Base-by-base conservation (phyloP, 1,140 invertebrate species). In the Ceratitis capitata region DNA sequence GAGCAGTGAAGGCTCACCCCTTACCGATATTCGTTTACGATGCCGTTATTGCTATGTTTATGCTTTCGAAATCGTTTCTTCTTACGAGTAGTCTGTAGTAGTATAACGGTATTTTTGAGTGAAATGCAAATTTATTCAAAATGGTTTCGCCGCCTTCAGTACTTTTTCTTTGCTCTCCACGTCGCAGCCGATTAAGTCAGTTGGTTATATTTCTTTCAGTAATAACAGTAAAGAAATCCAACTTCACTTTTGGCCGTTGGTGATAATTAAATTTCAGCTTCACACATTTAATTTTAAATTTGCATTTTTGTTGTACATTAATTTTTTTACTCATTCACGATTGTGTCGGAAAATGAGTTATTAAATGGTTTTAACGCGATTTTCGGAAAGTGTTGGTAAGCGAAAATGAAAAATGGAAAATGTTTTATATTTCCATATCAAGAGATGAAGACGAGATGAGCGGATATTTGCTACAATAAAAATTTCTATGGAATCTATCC, bases 91-190 rank as follows among this genome's bases (percentile, higher is more conserved):
- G 23, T n/a, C n/a, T n/a, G n/a, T n/a, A n/a, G n/a, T n/a, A n/a
- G 10, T 29, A 45, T 78, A 35, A 32, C 69, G 69, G 69, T 23
- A 78, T 78, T 26, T 39, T 78, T 78, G 45, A 78, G 69, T 78
- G 69, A 78, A 78, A 78, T 78, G 69, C 69, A 78, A 78, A 78
- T 78, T 78, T 78, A 78, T 78, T 78, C 69, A 78, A 78, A 78
- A 78, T 78, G 69, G 69, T 78, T 78, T 45, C 69, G 39, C n/a
- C 26, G 35, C 69, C 69, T 78, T 45, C 39, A 35, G 35, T 74
- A 19, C n/a, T 47, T 47, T n/a, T 39, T n/a, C 16, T 42, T 14
- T 6, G 19, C 64, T 7, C 51, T 9, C 23, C 23, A 14, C 39
- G 4, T 12, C 42, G 16, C 69, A 9, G 35, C 16, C 35, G n/a